Percentiles rank a stretch among this genome's conserved stretches.
phyloP scores from a whole-genome alignment of 1,140 invertebrate species.

The Drosophila asahinai region DNA sequence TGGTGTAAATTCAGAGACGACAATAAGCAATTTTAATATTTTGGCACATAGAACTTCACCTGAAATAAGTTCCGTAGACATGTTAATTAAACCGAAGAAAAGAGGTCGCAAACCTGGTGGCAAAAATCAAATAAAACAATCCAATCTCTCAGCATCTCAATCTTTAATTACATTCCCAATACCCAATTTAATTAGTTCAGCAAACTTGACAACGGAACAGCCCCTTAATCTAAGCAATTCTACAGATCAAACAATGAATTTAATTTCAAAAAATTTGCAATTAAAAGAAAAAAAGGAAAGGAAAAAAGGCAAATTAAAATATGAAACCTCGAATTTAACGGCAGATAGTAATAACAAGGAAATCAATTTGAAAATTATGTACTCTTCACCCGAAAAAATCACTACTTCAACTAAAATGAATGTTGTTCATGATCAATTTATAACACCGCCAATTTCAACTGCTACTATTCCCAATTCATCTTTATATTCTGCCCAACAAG shows the following conservation, averaged over 20 bases:
- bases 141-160: conserved; percentile 5
- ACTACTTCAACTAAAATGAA: conserved; percentile 3
- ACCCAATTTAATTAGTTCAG: neutral
- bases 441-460: neutral
- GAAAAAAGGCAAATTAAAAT: conserved; percentile 54
- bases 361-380: neutral
- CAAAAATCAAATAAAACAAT: conserved; percentile 53
- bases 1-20: conserved; percentile 2
- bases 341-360: neutral
- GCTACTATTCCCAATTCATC: neutral
- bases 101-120: conserved; percentile 76
- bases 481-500: conserved; percentile 32
- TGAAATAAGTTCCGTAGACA: neutral
- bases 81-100: conserved; percentile 63
- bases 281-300: conserved; percentile 60
- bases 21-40: neutral
- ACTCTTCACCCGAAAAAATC: conserved; percentile 4
- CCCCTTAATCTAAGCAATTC: conserved; percentile 53
- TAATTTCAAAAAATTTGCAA: conserved; percentile 7
- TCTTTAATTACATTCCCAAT: neutral
- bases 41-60: neutral
- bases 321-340: conserved; percentile 5
- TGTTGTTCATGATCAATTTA: conserved; percentile 3
- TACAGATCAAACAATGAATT: conserved; percentile 1
- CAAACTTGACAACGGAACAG: conserved; percentile 37